These are phyloP conservation scores for Tragelaphus eurycerus DNA, from an alignment of 2,797 vertebrate genomes.

Conservation along the genomic window DNA sequence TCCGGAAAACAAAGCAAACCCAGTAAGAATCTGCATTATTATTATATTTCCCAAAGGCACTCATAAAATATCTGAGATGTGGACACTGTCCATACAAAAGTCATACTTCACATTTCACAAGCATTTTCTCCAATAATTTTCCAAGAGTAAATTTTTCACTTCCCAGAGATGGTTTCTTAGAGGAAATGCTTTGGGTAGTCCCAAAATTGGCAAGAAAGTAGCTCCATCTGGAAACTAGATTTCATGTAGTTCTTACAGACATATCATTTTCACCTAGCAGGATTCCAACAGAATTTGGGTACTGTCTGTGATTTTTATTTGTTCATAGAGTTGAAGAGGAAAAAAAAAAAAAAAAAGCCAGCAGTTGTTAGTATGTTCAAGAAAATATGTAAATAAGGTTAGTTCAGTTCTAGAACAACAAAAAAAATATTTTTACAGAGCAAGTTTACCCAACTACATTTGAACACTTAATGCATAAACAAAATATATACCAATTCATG, in stretches of 20 bases:
- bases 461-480: background rate
- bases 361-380: background rate
- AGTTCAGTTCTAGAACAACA: background rate
- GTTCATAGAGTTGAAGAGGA: constrained; percentile 18
- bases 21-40: background rate
- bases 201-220: background rate
- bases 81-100: background rate
- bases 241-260: background rate
- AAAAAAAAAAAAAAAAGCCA: background rate
- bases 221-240: constrained; percentile 47
- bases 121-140: background rate
- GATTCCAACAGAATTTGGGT: constrained; percentile 3
- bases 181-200: constrained; percentile 1
- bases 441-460: background rate
- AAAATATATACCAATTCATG: background rate
- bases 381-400: background rate
- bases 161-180: background rate
- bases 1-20: background rate
- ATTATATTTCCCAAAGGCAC: background rate
- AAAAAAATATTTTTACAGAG: background rate
- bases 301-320: constrained; percentile 34
- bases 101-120: background rate
- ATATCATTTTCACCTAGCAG: constrained; percentile 31
- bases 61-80: background rate
- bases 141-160: constrained; percentile 15